phyloP scores from a whole-genome alignment of 2,888 invertebrate genomes.

The Drosophila flavopinicola region DNA sequence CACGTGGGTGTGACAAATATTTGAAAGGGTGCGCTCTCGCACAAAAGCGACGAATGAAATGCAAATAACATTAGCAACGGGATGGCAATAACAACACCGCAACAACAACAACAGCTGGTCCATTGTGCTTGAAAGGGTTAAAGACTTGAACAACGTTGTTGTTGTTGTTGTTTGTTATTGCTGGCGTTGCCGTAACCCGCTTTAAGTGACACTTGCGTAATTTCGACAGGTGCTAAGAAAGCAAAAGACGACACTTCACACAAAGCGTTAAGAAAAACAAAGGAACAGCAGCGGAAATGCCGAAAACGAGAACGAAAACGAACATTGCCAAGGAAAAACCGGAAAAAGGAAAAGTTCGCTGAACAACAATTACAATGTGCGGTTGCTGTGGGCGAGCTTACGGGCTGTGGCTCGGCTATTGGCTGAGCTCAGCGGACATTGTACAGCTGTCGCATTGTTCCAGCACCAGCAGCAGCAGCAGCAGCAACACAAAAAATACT shows the following conservation, averaged over 20 bases:
- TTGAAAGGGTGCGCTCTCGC: slow-evolving; percentile 2
- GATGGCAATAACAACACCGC: slow-evolving; percentile 33
- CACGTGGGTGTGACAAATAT: slow-evolving; percentile 32
- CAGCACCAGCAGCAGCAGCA: slow-evolving; percentile 9
- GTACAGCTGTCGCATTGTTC: slow-evolving; percentile 58
- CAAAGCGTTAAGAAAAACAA: slow-evolving; percentile 64
- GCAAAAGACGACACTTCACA: slow-evolving; percentile 53
- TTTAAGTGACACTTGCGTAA: slow-evolving; percentile 72
- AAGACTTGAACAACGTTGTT: slow-evolving; percentile 40
- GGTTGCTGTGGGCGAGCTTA: slow-evolving; percentile 18
- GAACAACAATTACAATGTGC: slow-evolving; percentile 75
- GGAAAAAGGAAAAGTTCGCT: slow-evolving; percentile 66
- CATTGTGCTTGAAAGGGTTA: slow-evolving; percentile 66
- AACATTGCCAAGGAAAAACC: slow-evolving; percentile 26
- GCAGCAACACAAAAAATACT: slow-evolving; percentile 19
- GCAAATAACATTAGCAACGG: slow-evolving; percentile 57
- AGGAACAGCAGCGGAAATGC: slow-evolving; percentile 30
- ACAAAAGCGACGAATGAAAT: slow-evolving; percentile 41
- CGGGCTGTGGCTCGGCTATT: too few species aligned
- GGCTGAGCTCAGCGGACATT: slow-evolving; percentile 23
- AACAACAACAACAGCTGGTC: slow-evolving; percentile 26
- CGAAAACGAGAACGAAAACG: slow-evolving; percentile 13
- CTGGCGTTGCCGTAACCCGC: slow-evolving; percentile 39
- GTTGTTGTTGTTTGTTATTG: slow-evolving; percentile 34
- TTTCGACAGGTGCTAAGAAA: slow-evolving; percentile 73